Evolutionary conservation across 2,113 vertebrate species (phyloP).

Genomic region (Ancistrus triradiatus): DNA sequence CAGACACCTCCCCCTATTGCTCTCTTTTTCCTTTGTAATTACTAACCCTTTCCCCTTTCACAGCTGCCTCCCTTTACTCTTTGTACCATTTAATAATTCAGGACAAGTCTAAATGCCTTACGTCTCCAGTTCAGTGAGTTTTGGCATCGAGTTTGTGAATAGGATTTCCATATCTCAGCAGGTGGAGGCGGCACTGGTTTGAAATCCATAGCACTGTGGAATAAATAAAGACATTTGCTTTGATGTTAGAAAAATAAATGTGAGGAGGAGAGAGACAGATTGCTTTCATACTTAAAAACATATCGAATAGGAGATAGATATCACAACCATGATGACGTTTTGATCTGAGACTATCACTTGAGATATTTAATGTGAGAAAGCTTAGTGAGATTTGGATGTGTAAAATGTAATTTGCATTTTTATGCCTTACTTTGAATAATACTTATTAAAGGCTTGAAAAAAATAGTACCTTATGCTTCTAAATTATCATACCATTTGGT

Average conservation of each 20-base stretch:
- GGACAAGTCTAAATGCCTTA: slow-evolving; percentile 7
- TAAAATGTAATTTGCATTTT: slow-evolving; percentile 1
- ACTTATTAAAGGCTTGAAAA: too few species aligned
- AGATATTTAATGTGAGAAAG: slow-evolving; percentile 8
- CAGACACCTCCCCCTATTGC: neutral
- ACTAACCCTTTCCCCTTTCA: neutral
- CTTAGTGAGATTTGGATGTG: neutral
- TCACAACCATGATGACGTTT: slow-evolving; percentile 10
- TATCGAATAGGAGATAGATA: slow-evolving; percentile 21
- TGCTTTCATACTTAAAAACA: slow-evolving; percentile 11
- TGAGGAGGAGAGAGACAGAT: slow-evolving; percentile 1
- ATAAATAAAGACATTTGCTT: slow-evolving; percentile 27
- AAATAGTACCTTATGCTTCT: too few species aligned
- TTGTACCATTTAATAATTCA: slow-evolving; percentile 6
- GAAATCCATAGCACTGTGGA: slow-evolving; percentile 10
- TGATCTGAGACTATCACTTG: slow-evolving; percentile 8
- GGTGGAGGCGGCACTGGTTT: slow-evolving; percentile 16
- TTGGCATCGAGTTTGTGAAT: neutral
- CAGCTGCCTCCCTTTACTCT: neutral
- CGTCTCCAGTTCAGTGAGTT: neutral
- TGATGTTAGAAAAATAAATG: slow-evolving; percentile 19
- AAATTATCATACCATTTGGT: too few species aligned
- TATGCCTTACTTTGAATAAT: slow-evolving; percentile 7
- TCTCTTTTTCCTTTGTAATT: neutral
- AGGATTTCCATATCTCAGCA: slow-evolving; percentile 22